Evolutionary conservation across 1,140 invertebrate genomes (phyloP), one percentile per base, ranked within the genome.

Genomic region (Zophobas atratus): DNA sequence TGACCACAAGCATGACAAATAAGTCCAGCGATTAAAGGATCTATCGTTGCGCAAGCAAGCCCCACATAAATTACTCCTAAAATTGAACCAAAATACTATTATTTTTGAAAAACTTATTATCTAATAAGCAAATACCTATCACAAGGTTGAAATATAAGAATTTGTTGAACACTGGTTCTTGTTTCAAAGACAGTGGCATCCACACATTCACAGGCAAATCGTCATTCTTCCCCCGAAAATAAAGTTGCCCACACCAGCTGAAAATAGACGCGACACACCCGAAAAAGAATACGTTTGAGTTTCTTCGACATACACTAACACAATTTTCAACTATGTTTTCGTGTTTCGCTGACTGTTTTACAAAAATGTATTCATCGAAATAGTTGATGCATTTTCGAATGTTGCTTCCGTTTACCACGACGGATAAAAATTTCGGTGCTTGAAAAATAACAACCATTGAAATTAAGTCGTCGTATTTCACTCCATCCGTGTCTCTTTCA

Each of bases 61-160:
- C 20, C 20, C 20, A 20, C 20, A 20, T 20, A 20, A 20, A 20
- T 20, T 20, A 20, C 20, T 20, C 20, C 20, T 20, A 20, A 20
- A 20, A 20, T 82, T 82, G 51, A 84, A 81, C 32, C 81, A 20
- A 20, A 20, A 20, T 20, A 20, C 20, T 20, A 20, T 81, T 4
- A 79, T 79, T 4, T 77, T 78, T 32, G 84, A 35, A 38, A 80
- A 82, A 80, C 85, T 83, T 8, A 85, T 75, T 35, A 82, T 80
- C 1, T 81, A 71, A 79, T 84, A 84, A 6, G 83, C 70, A 6
- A 80, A 32, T 3, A 83, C 81, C n/a, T 81, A 82, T 43, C 81
- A 82, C 33, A 57, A 57, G n/a, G 81, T 20, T 20, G 20, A 20
- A 20, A 20, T 20, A 20, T 20, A 20, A 20, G 20, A 20, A 20